Evolutionary conservation across 2,113 vertebrate genomes (phyloP).

Genomic region (Myotis lucifugus): DNA sequence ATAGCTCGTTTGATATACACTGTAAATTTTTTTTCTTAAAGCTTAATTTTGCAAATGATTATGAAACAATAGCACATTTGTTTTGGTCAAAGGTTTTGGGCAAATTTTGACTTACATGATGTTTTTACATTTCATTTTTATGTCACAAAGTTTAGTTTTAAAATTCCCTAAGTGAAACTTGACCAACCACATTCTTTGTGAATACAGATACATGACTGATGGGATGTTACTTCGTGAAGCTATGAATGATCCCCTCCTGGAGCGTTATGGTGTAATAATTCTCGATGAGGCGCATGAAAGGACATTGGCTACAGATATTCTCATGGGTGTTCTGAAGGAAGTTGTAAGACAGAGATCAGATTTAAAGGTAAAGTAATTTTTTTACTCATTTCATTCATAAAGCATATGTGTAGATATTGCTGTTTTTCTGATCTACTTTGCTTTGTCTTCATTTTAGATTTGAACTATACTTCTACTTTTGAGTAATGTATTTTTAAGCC

Average conservation of each 20-base stretch:
- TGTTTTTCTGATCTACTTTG: background rate
- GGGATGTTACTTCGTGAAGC: conserved; percentile 98
- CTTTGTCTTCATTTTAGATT: background rate
- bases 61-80: background rate
- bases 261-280: conserved; percentile 97
- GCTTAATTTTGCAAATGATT: conserved; percentile 38
- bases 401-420: background rate
- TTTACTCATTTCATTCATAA: background rate
- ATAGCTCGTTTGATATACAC: background rate
- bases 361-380: conserved; percentile 90
- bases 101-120: background rate
- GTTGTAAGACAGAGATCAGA: conserved; percentile 95
- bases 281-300: conserved; percentile 98
- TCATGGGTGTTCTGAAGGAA: conserved; percentile 98
- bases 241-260: conserved; percentile 97
- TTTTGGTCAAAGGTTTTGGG: background rate
- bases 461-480: background rate
- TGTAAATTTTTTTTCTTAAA: background rate
- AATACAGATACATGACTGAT: conserved; percentile 95
- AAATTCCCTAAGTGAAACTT: background rate
- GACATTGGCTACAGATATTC: conserved; percentile 97
- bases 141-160: background rate
- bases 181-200: conserved; percentile 26
- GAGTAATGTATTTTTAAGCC: background rate
- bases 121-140: conserved; percentile 24